These are phyloP conservation scores for Harpia harpyja DNA, from an alignment of 2,797 vertebrate species.

Conservation along the genomic window DNA sequence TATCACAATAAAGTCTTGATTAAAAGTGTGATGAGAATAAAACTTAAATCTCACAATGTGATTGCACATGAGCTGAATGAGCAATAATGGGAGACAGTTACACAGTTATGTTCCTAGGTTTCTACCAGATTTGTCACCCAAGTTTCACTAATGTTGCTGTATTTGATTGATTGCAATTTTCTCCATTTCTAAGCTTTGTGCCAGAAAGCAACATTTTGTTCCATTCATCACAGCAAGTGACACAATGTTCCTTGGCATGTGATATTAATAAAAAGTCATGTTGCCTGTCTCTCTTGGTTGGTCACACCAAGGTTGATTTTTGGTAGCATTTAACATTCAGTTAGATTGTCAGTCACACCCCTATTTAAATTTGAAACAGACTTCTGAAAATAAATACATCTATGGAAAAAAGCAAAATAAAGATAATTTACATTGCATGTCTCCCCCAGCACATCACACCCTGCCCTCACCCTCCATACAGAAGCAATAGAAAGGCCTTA, in stretches of 20 bases:
- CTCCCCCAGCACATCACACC: background rate
- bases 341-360: background rate
- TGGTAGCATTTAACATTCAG: slow-evolving; percentile 9
- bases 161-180: slow-evolving; percentile 64
- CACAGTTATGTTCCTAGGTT: background rate
- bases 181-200: slow-evolving; percentile 55
- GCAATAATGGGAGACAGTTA: background rate
- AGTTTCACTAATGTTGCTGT: slow-evolving; percentile 40
- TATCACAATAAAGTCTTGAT: slow-evolving; percentile 31
- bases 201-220: slow-evolving; percentile 63
- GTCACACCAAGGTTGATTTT: slow-evolving; percentile 21
- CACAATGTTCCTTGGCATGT: slow-evolving; percentile 46
- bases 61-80: slow-evolving; percentile 37
- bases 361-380: slow-evolving; percentile 6
- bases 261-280: slow-evolving; percentile 65
- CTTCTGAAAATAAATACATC: background rate
- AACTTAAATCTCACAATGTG: slow-evolving; percentile 4
- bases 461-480: background rate
- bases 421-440: background rate
- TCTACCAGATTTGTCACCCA: slow-evolving; percentile 13
- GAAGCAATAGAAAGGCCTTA: background rate
- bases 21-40: slow-evolving; percentile 35
- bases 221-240: slow-evolving; percentile 52
- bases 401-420: background rate
- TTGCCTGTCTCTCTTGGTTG: slow-evolving; percentile 34